Evolutionary conservation across 2,888 invertebrate species (phyloP).

Genomic region (Anthophora plumipes): DNA sequence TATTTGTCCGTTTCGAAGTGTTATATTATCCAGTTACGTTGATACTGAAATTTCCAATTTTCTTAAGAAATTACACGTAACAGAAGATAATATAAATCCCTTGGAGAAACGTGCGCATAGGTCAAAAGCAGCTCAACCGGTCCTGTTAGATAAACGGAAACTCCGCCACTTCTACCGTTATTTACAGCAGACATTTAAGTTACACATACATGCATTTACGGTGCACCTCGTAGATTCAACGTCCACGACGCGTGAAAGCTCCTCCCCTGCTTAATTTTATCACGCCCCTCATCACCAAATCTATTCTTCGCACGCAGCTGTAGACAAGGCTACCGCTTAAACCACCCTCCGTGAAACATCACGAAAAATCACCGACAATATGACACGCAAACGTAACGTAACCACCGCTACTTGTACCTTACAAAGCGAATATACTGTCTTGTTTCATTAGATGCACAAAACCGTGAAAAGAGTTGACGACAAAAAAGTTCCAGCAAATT

Average conservation of each 20-base stretch:
- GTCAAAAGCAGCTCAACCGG: background rate
- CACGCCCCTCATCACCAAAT: slow-evolving; percentile 13
- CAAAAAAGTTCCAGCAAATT: background rate
- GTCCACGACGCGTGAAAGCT: background rate
- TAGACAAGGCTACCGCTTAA: background rate
- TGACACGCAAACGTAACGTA: background rate
- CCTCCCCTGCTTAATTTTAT: slow-evolving; percentile 17
- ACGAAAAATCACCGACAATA: background rate
- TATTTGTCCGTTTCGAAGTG: too few species aligned
- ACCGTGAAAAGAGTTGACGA: background rate
- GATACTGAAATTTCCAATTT: too few species aligned
- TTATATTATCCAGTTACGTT: too few species aligned
- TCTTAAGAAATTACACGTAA: too few species aligned
- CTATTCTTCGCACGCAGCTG: background rate
- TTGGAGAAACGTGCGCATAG: background rate
- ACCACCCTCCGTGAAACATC: background rate
- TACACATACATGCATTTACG: background rate
- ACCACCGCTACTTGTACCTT: background rate
- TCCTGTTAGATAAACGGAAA: slow-evolving; percentile 19
- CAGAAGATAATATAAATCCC: too few species aligned
- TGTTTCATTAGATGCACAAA: too few species aligned
- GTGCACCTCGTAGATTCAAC: background rate
- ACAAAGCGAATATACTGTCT: background rate
- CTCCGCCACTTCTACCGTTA: background rate
- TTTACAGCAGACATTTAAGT: slow-evolving; percentile 11